A percentile compares a stretch with the other conserved stretches of the same genome.
Evolutionary conservation across 2,888 invertebrate species (phyloP).

Genomic region (Bombylius discolor): DNA sequence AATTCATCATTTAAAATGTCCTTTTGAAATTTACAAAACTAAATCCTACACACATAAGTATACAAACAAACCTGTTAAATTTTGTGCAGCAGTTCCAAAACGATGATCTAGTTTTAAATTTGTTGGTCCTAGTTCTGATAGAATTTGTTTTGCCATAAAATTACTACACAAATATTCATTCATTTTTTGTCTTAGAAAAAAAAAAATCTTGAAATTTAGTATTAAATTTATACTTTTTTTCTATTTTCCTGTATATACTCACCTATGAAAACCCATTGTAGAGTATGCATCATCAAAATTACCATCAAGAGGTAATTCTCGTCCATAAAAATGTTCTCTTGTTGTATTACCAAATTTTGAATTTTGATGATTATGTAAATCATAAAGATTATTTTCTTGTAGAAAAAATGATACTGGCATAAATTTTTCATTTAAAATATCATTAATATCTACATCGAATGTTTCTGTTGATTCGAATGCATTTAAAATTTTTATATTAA

Average conservation of each 20-base stretch:
- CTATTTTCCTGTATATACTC: background rate
- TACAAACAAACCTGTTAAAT: background rate
- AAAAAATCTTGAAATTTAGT: too few relatives aligned
- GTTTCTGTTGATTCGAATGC: slow-evolving; percentile 1
- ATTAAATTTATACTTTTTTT: background rate
- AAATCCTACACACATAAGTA: too few relatives aligned
- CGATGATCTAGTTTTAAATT: slow-evolving; percentile 12
- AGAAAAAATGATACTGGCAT: slow-evolving; percentile 54
- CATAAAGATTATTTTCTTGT: slow-evolving; percentile 31
- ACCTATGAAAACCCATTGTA: slow-evolving; percentile 60
- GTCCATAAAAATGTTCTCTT: slow-evolving; percentile 13
- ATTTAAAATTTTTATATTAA: background rate
- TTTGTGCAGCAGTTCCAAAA: slow-evolving; percentile 10
- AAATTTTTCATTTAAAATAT: slow-evolving; percentile 54
- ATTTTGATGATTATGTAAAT: slow-evolving; percentile 8
- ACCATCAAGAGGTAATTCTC: slow-evolving; percentile 33
- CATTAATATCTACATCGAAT: slow-evolving; percentile 42
- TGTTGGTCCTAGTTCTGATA: slow-evolving; percentile 44
- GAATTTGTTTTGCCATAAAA: slow-evolving; percentile 59
- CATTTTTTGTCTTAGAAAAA: slow-evolving; percentile 50
- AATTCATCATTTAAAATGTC: too few relatives aligned
- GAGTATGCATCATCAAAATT: slow-evolving; percentile 48
- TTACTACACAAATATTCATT: slow-evolving; percentile 65
- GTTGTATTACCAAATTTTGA: slow-evolving; percentile 7
- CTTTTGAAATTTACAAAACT: too few relatives aligned